These are phyloP conservation scores for Calidris pugnax DNA, from an alignment of 2,113 vertebrate species.

Conservation along the genomic window DNA sequence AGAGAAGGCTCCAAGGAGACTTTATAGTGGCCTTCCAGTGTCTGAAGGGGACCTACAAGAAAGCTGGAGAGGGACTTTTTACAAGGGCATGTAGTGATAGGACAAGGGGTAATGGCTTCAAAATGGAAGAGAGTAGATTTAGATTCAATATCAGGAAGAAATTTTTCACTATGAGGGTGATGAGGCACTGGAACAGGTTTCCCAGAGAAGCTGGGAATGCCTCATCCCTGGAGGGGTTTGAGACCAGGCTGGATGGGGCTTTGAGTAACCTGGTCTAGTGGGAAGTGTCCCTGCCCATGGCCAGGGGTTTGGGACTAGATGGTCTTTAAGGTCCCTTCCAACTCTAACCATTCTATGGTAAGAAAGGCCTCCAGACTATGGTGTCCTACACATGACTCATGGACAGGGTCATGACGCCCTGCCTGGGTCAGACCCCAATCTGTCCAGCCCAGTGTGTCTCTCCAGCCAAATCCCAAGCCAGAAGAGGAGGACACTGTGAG, in stretches of 20 bases:
- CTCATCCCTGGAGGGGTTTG: background rate
- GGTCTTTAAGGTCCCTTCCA: background rate
- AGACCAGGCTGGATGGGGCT: background rate
- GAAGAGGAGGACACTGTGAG: background rate
- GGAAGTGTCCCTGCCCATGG: background rate
- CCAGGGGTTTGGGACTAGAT: background rate
- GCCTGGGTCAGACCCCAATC: accelerated
- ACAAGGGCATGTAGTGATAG: background rate
- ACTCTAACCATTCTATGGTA: background rate
- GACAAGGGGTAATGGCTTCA: background rate
- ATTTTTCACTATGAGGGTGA: background rate
- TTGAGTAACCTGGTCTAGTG: background rate
- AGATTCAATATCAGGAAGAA: background rate
- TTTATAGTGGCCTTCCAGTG: background rate
- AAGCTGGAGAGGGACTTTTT: background rate
- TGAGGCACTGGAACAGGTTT: background rate
- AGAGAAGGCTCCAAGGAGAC: background rate
- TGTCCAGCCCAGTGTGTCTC: background rate
- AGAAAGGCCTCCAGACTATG: background rate
- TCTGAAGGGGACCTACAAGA: background rate
- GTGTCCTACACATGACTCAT: background rate
- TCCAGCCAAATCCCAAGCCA: background rate
- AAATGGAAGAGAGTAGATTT: background rate
- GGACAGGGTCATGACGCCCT: background rate
- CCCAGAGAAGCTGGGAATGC: background rate